Conservation (phyloP, 2,888 invertebrate genomes). For the Tetranychus piercei region DNA sequence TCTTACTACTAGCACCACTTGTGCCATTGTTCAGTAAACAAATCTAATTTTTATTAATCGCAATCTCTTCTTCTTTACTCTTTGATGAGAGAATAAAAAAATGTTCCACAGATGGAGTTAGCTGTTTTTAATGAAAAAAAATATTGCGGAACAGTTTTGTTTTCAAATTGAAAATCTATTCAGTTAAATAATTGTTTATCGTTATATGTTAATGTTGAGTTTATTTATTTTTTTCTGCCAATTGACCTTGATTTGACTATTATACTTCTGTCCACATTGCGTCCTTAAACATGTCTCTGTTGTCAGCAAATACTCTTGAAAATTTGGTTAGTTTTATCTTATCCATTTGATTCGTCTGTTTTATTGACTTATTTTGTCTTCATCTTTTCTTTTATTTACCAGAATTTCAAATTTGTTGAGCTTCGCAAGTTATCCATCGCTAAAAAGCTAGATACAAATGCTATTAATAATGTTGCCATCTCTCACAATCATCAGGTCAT, state of each 20-base stretch:
- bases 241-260: not conserved
- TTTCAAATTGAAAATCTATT: too few species aligned
- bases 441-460: not conserved
- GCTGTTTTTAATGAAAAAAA: too few species aligned
- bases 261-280: not conserved
- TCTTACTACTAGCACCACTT: too few species aligned
- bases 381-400: not conserved
- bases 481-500: conserved; percentile 6
- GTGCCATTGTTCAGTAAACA: too few species aligned
- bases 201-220: too few species aligned
- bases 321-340: not conserved
- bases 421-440: not conserved
- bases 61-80: too few species aligned
- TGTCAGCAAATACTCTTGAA: not conserved
- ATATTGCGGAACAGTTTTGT: too few species aligned
- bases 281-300: not conserved
- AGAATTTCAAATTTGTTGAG: conserved; percentile 15
- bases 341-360: not conserved
- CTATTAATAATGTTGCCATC: conserved; percentile 8
- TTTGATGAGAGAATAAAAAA: too few species aligned
- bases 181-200: too few species aligned
- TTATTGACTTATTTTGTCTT: not conserved
- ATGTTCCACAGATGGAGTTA: too few species aligned
- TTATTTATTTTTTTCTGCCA: too few species aligned
- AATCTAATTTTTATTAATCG: too few species aligned